phyloP scores from a whole-genome alignment of 2,797 vertebrate genomes.

The Alosa sapidissima region DNA sequence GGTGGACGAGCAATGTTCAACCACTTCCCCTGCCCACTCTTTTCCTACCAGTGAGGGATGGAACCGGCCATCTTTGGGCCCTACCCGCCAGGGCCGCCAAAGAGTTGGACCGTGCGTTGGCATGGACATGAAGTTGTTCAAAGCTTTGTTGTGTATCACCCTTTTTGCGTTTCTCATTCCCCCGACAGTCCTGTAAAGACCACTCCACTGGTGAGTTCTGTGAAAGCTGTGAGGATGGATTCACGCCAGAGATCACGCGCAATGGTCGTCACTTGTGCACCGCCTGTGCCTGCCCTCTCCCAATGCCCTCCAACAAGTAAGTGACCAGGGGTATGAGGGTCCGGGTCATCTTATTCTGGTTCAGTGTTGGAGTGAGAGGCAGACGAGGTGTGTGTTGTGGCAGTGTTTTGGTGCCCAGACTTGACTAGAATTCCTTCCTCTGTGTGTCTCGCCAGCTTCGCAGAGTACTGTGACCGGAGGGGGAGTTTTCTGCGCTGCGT shows the following conservation, averaged over 20 bases:
- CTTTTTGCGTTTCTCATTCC: not conserved
- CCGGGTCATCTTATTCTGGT: not conserved
- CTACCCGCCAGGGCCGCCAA: no score
- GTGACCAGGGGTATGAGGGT: constrained; percentile 30
- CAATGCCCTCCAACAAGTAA: constrained; percentile 78
- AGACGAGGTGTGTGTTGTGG: not conserved
- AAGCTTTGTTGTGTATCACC: not conserved
- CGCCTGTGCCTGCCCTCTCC: constrained; percentile 88
- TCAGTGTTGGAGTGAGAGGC: not conserved
- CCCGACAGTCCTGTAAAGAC: constrained; percentile 70
- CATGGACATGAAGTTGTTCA: not conserved
- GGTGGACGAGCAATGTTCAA: no score
- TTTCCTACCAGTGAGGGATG: no score
- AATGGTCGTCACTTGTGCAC: constrained; percentile 72
- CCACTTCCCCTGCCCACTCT: no score
- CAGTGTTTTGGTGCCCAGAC: constrained; percentile 1
- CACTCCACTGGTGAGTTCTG: constrained; percentile 90
- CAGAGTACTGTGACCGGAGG: constrained; percentile 84
- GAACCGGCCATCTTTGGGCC: no score
- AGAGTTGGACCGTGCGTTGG: no score
- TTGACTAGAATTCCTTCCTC: not conserved
- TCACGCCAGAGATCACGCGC: constrained; percentile 64
- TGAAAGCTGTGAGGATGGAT: constrained; percentile 85
- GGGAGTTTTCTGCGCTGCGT: constrained; percentile 78
- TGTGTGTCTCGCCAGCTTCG: constrained; percentile 80